Base-by-base conservation (phyloP, 2,113 vertebrate species). In the Dipodomys merriami region DNA sequence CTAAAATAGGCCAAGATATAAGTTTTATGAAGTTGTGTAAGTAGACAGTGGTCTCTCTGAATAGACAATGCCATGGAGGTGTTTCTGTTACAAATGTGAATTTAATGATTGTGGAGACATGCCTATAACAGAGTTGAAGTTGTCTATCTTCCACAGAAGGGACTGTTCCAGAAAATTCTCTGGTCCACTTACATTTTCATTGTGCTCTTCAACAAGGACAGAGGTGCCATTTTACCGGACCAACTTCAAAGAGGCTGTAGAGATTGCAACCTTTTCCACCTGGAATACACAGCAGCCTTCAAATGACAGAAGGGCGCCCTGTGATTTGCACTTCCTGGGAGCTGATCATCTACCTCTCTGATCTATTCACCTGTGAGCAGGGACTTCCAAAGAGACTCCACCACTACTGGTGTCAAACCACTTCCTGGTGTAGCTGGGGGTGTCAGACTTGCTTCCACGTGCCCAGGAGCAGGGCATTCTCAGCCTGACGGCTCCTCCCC, bases 101-200 rank as follows among this genome's bases (percentile, higher is more conserved):
- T 39, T 8, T 5, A 6, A 33, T 29, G 22, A 15, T 3, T 10
- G 22, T 0, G 12, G 5, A 9, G 0, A 1, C 3, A 13, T 64
- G 73, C 4, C 27, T 65, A 2, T 19, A 39, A 60, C 11, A 33
- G 1, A 57, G 12, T 4, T 4, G 39, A 29, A 79, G 3, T 2
- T 20, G 15, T 33, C 18, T 29, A 10, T 10, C 22, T 49, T 76
- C 27, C 29, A 2, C 49, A 72, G 53, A 68, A 72, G 27, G 7
- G 1, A 2, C 15, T 64, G 23, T 46, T 33, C 22, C 6, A 53
- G n/a, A 25, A 2, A 46, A 7, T 46, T 35, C 29, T 0, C 22
- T n/a, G 84, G 44, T 33, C 57, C 25, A 60, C 12, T 22, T 29
- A 1, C 4, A 0, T 23, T 15, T 1, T 13, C 10, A 86, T 39